Percentiles rank a stretch among this genome's conserved stretches.
phyloP scores from a whole-genome alignment of 2,113 vertebrate species.

The Ophthalmotilapia sp. region DNA sequence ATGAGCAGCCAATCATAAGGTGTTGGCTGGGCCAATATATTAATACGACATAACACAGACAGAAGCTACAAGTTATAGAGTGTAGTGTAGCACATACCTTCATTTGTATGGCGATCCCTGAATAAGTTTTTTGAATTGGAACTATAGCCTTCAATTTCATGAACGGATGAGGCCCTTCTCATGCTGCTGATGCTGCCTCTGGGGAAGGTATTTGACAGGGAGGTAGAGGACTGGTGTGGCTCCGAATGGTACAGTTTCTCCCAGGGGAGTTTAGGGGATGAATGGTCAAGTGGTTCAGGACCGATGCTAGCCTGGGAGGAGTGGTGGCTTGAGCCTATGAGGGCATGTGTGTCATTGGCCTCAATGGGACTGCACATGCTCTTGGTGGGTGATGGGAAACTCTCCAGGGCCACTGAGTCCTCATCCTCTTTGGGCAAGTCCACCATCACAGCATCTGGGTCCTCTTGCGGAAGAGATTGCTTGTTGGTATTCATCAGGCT shows the following conservation, averaged over 20 bases:
- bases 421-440: constrained; percentile 87
- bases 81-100: constrained; percentile 75
- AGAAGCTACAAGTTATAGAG: neutral
- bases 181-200: constrained; percentile 89
- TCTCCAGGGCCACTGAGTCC: constrained; percentile 86
- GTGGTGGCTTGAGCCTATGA: constrained; percentile 85
- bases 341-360: constrained; percentile 89
- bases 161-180: constrained; percentile 92
- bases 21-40: neutral
- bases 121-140: constrained; percentile 83
- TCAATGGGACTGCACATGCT: constrained; percentile 86
- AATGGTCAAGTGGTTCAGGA: constrained; percentile 85
- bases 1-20: neutral
- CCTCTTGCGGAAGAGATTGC: constrained; percentile 94
- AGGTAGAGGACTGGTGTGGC: constrained; percentile 79
- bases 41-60: neutral
- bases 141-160: constrained; percentile 91
- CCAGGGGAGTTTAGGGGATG: constrained; percentile 84
- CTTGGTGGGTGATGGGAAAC: constrained; percentile 88
- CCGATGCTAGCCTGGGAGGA: constrained; percentile 82
- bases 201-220: constrained; percentile 84
- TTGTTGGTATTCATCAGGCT: constrained; percentile 88
- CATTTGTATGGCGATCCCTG: constrained; percentile 85
- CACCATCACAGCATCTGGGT: constrained; percentile 91
- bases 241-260: constrained; percentile 86